Base-by-base conservation (phyloP, 1,140 invertebrate species). In the Dendroctonus ponderosae region DNA sequence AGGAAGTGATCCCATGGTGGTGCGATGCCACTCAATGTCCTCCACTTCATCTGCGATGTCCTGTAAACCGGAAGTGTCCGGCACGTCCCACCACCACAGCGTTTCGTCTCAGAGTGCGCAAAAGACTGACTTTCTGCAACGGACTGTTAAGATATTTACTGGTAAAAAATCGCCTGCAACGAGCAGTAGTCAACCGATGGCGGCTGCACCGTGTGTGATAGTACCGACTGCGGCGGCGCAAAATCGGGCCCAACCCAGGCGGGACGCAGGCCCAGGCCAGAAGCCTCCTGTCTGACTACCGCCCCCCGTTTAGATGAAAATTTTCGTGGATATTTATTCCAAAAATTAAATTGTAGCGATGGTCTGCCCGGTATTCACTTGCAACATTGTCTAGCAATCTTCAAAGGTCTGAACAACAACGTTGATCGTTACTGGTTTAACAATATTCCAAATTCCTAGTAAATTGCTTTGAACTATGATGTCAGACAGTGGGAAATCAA, bases 51-150 rank as follows among this genome's bases (percentile, higher is more conserved):
- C 74, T 62, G 26, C 3, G 26, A 26, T 52, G 66, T 63, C 44
- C 0, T 51, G 43, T 39, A 66, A 66, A 11, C 40, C 44, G 6
- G 57, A 49, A 12, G 38, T 51, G 50, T 54, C 50, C 14, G 8
- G 62, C 62, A 49, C 65, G 58, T 51, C 60, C 62, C 69, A 70
- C 56, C 64, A 56, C 68, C 49, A 43, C 50, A 37, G n/a, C 62
- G 40, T 40, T 64, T 7, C 62, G 15, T 41, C 44, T 6, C 43
- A 52, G 14, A 40, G 63, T 42, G 54, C 66, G 61, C 76, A 76
- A 76, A 79, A 79, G 77, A 78, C 78, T 79, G 78, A 79, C 77
- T 78, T 79, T 74, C 69, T 78, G 74, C 77, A 78, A 76, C 75
- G 76, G 67, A 78, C 77, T 77, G 77, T 78, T 73, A 79, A 78